Conservation (phyloP, 2,888 invertebrate genomes). For the Xylota sylvarum region DNA sequence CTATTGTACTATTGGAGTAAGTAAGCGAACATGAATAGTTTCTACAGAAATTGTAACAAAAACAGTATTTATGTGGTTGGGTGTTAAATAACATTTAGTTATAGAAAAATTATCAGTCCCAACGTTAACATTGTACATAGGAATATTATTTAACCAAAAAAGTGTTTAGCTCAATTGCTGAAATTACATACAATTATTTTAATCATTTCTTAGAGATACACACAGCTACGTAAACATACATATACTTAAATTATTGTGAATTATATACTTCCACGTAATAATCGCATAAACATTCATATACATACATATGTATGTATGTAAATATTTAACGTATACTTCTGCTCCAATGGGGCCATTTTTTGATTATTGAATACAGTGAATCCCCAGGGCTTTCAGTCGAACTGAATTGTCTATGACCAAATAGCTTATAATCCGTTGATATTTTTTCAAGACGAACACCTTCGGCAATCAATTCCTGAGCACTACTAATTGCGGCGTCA, state of each 20-base stretch:
- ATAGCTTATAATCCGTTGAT: conserved; percentile 87
- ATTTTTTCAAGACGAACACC: conserved; percentile 88
- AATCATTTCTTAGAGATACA: not conserved
- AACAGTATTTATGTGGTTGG: too few species aligned
- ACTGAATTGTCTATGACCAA: conserved; percentile 89
- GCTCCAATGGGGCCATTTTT: conserved; percentile 88
- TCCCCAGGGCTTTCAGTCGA: conserved; percentile 90
- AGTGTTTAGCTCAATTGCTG: not conserved
- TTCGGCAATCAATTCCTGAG: conserved; percentile 86
- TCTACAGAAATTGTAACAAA: too few species aligned
- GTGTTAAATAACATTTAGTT: too few species aligned
- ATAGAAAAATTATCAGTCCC: too few species aligned
- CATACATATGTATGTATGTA: too few species aligned
- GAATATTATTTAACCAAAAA: too few species aligned
- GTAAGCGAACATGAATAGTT: too few species aligned
- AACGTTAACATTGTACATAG: too few species aligned
- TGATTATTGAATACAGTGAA: conserved; percentile 87
- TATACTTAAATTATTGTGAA: not conserved
- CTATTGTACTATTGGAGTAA: too few species aligned
- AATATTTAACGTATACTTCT: conserved; percentile 37
- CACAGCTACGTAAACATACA: not conserved
- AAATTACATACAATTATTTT: not conserved
- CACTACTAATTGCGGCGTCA: conserved; percentile 86
- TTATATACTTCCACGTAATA: not conserved
- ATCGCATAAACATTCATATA: too few species aligned